Evolutionary conservation across 2,113 vertebrate species (phyloP), one percentile per base, ranked within the genome.

Genomic region (Dasypus novemcinctus): DNA sequence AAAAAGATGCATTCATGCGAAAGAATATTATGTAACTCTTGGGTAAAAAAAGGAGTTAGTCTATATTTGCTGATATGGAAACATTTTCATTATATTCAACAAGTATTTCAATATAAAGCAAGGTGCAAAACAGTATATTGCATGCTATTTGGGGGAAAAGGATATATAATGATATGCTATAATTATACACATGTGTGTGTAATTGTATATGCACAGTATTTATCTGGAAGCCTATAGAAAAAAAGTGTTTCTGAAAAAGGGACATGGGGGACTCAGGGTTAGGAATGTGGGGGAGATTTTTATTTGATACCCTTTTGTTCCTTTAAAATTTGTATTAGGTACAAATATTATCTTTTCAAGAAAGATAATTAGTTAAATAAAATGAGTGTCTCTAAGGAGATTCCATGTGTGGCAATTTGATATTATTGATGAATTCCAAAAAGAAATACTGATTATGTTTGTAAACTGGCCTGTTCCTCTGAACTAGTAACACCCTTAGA

Each of bases 271-370:
- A 41, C 54, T 91, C 49, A 33, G 13, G 78, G 38, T 91, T 33
- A 88, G 54, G 6, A 82, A 79, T 38, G 8, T 38, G 14, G 69
- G 57, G 33, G 12, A 82, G 25, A 46, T 69, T 82, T 83, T 88
- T 78, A 89, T 85, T 91, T 64, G n/a, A 12, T 68, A n/a, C 33
- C 41, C 49, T 95, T 49, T 46, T 72, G 29, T 84, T 95, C n/a
- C 66, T 80, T 89, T 93, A 87, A 93, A 89, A 87, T 83, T 41
- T 80, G 63, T 86, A 69, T 38, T 66, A 61, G 36, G 17, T 79
- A 6, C 20, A 66, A 25, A 52, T 43, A 94, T 64, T 75, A 27
- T 68, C 38, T 78, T 92, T 97, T 81, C 27, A 90, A 95, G 94
- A 81, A 84, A 46, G 43, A 46, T 87, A 38, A 87, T 66, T 36